Conservation (phyloP, 2,113 vertebrate species). For the Microtus oregoni region DNA sequence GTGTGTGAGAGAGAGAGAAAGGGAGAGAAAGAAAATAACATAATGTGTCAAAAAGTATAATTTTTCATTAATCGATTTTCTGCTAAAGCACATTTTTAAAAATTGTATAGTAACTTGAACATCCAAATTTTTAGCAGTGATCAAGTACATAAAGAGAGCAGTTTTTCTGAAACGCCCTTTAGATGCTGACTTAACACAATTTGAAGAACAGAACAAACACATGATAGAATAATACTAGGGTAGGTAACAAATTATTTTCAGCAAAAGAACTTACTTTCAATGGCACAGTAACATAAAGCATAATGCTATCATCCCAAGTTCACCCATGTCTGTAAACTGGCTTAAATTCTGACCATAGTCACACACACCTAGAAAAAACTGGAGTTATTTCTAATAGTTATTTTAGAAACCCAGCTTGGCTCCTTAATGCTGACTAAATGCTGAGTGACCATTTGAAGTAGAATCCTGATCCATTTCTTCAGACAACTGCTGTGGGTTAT, state of each 20-base stretch:
- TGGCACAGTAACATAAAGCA: conserved; percentile 34
- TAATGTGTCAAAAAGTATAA: not conserved
- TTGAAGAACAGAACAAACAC: conserved; percentile 23
- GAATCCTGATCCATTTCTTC: conserved; percentile 24
- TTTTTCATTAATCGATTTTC: conserved; percentile 15
- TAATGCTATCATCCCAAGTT: not conserved
- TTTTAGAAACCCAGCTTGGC: conserved; percentile 29
- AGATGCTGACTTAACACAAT: conserved; percentile 29
- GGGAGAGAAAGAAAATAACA: not conserved
- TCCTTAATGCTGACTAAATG: conserved; percentile 36
- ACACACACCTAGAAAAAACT: not conserved
- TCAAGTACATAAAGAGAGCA: not conserved
- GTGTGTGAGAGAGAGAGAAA: not conserved
- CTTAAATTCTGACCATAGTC: conserved; percentile 46
- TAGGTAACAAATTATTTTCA: conserved; percentile 53
- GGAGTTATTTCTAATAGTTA: not conserved
- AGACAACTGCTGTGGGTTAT: conserved; percentile 80
- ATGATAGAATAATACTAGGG: not conserved
- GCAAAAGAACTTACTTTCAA: conserved; percentile 52
- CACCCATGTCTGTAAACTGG: not conserved
- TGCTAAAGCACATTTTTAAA: not conserved
- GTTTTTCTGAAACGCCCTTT: conserved; percentile 43
- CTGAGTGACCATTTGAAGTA: conserved; percentile 34
- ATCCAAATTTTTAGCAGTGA: conserved; percentile 14
- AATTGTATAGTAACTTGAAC: not conserved